These are phyloP conservation scores for Auanema sp. DNA, from an alignment of 2,888 invertebrate genomes.

Conservation along the genomic window DNA sequence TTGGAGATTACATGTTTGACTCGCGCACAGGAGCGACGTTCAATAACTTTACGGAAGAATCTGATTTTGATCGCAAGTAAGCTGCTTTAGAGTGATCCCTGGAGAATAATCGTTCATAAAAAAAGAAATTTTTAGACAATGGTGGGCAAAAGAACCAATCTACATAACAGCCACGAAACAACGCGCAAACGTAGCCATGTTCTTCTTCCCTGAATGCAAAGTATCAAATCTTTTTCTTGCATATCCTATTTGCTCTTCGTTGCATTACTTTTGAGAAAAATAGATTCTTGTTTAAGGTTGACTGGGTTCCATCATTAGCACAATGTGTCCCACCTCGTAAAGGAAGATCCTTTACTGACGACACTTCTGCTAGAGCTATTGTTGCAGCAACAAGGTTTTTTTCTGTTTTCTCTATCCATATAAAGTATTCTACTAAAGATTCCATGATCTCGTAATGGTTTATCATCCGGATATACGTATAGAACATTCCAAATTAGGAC, in stretches of 20 bases:
- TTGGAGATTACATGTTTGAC: conserved; percentile 39
- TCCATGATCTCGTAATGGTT: conserved; percentile 40
- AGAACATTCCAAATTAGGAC: conserved; percentile 35
- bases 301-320: conserved; percentile 29
- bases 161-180: conserved; percentile 36
- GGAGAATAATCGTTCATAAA: not conserved
- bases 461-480: conserved; percentile 39
- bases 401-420: not conserved
- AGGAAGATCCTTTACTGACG: conserved; percentile 32
- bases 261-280: too few relatives aligned
- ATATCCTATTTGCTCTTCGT: not conserved
- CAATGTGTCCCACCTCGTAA: conserved; percentile 35
- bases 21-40: conserved; percentile 37
- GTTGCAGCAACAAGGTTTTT: conserved; percentile 39
- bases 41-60: conserved; percentile 32
- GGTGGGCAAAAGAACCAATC: conserved; percentile 47
- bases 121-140: conserved; percentile 22
- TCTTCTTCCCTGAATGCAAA: conserved; percentile 49
- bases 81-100: not conserved
- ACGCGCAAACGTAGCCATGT: conserved; percentile 39
- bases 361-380: conserved; percentile 27
- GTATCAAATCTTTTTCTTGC: conserved; percentile 3
- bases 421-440: conserved; percentile 22
- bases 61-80: conserved; percentile 28
- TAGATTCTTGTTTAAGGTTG: conserved; percentile 22